A percentile compares a stretch with the other conserved stretches of the same genome.
phyloP scores from a whole-genome alignment of 2,113 vertebrate species.

The Zeus faber region DNA sequence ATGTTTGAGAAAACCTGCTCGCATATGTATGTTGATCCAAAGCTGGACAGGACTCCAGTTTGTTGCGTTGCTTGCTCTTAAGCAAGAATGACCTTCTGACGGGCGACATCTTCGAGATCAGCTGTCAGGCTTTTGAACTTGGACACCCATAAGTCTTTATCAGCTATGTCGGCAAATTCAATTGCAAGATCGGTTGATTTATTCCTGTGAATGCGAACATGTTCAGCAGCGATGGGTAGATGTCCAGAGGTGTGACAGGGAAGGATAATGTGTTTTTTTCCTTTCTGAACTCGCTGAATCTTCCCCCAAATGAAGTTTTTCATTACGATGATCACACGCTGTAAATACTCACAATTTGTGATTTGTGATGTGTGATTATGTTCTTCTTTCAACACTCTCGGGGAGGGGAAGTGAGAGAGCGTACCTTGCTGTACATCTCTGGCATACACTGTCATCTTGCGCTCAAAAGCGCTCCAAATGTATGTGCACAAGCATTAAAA shows the following conservation, averaged over 20 bases:
- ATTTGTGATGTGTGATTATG: not conserved
- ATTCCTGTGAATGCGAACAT: conserved; percentile 3
- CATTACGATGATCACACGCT: too few species aligned
- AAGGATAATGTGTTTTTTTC: conserved; percentile 19
- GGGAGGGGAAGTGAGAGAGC: not conserved
- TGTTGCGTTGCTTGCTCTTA: conserved; percentile 16
- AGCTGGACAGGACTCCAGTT: conserved; percentile 29
- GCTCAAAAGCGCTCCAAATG: too few species aligned
- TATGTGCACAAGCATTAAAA: too few species aligned
- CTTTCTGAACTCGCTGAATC: too few species aligned
- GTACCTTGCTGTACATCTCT: not conserved
- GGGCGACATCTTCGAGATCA: not conserved
- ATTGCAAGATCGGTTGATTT: conserved; percentile 12
- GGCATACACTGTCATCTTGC: not conserved
- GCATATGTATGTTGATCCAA: conserved; percentile 26
- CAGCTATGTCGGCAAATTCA: conserved; percentile 17
- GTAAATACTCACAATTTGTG: not conserved
- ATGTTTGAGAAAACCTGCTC: conserved; percentile 33
- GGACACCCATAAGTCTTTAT: conserved; percentile 8
- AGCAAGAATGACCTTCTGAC: conserved; percentile 6
- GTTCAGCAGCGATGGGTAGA: conserved; percentile 12
- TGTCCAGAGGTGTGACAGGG: conserved; percentile 2
- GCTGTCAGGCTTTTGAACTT: conserved; percentile 4
- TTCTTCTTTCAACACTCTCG: too few species aligned
- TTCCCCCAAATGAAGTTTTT: not conserved